Percentiles rank a stretch among this genome's conserved stretches.
Evolutionary conservation across 2,888 invertebrate species (phyloP).

Genomic region (Ischnura elegans): DNA sequence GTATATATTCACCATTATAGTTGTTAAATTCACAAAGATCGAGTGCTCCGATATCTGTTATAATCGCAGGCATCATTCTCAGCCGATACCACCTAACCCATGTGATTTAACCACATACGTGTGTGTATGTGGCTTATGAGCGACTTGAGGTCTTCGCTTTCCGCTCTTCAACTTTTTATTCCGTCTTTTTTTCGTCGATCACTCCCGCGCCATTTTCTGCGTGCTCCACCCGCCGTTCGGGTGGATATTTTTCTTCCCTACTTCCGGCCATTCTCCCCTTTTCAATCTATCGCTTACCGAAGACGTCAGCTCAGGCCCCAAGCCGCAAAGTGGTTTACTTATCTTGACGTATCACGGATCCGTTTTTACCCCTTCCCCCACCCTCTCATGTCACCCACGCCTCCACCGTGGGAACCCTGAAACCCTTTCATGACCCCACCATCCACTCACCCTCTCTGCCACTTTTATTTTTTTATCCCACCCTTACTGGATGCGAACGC

Average conservation of each 20-base stretch:
- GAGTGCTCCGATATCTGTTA: no score
- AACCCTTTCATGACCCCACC: not conserved
- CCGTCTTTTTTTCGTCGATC: not conserved
- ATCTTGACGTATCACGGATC: slow-evolving; percentile 44
- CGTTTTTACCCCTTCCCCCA: not conserved
- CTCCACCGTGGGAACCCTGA: no score
- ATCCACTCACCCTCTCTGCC: not conserved
- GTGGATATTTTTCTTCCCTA: not conserved
- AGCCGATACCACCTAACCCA: no score
- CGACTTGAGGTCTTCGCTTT: not conserved
- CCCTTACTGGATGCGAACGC: no score
- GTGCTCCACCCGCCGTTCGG: not conserved
- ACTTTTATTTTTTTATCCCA: no score
- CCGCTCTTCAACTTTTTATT: not conserved
- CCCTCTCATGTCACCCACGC: not conserved
- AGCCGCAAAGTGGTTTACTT: slow-evolving; percentile 48
- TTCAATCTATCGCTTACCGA: slow-evolving; percentile 33
- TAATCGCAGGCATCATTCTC: no score
- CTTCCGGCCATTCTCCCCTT: not conserved
- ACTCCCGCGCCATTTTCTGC: not conserved
- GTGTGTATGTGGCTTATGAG: not conserved
- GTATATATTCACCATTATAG: no score
- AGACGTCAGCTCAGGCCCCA: slow-evolving; percentile 10
- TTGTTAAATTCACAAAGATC: no score
- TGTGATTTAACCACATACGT: not conserved